Evolutionary conservation across 2,797 vertebrate genomes (phyloP), one percentile per base, ranked within the genome.

Genomic region (Eulemur coronatus): DNA sequence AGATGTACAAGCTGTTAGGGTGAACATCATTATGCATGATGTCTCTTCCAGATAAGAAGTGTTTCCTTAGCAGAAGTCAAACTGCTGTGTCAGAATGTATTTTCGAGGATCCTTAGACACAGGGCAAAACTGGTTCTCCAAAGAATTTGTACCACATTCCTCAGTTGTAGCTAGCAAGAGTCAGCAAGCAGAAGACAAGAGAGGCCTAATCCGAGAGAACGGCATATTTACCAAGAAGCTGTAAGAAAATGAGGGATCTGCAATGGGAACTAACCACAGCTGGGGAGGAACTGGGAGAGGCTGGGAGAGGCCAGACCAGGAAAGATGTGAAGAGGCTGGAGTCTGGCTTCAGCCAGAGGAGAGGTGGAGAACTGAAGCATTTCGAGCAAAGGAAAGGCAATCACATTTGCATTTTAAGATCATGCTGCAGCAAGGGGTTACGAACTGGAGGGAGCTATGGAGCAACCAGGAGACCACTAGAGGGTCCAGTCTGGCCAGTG

Each of bases 21-120:
- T 10, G 61, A 80, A n/a, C 1, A 30, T 7, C 20, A 2, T 17
- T 13, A 33, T 0, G 26, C 30, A 11, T 3, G 4, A 24, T 17
- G 30, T 7, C 7, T 43, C 65, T 48, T 43, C 76, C 46, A 7
- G 48, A 6, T 17, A 72, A 35, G 26, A 89, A 43, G 61, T 3
- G 20, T 43, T 61, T 73, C 48, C 78, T 63, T 11, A 67, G 63
- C 63, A 76, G 38, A 59, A 80, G 59, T 20, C 8, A n/a, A 55
- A 72, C n/a, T 2, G 35, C 80, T 41, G 2, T 4, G 14, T 13
- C 48, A 76, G 59, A 85, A 81, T 38, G 6, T 0, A 9, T 28
- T 65, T 63, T 1, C 41, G 70, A 43, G 67, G 30, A 24, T 50
- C 73, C 35, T 55, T 15, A 5, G 2, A 63, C 59, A n/a, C 7